Base-by-base conservation (phyloP, 2,888 invertebrate species). In the Blera fallax region DNA sequence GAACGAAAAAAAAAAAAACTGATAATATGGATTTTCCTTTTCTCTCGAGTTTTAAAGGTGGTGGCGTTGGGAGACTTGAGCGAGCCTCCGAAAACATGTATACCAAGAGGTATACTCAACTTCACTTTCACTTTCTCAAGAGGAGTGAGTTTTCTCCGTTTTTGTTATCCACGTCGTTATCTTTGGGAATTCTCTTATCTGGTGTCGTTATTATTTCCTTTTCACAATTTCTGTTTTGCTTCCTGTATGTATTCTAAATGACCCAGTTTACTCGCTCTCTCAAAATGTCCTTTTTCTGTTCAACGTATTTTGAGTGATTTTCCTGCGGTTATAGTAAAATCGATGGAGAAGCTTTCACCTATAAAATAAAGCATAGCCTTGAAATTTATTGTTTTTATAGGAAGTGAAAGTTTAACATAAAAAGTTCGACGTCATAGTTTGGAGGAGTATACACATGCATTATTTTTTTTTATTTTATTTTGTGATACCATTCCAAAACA, bases 11-110 rank as follows among this genome's bases (percentile, higher is more conserved):
- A 56, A 54, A 74, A 74, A 77, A 58, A 40, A 32, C 45, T 52
- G 52, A 70, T 62, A 78, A 62, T 78, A 78, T 78, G 69, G 78
- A 69, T 70, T 78, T 78, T 78, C 69, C 52, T 67, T 54, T 37
- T 37, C 8, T 45, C 16, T 52, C 18, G 29, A 3, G 14, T 24
- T 6, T 6, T n/a, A n/a, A n/a, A n/a, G 24, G 5, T 5, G 14
- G 24, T 37, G 40, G 10, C 3, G 7, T 43, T 3, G 34, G 48
- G 52, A 29, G 18, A 18, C 34, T 65, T 58, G 60, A 62, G 29
- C 67, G 67, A 79, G 73, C 78, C 48, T 64, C 78, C 62, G 43
- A 67, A 72, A 37, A 5, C 21, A 40, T 62, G 45, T 60, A 52
- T 45, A 48, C 52, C 16, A n/a, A 58, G 3, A 11, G 11, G 14